Conservation (phyloP, 2,113 vertebrate genomes). For the Dendrocopos noguchii region DNA sequence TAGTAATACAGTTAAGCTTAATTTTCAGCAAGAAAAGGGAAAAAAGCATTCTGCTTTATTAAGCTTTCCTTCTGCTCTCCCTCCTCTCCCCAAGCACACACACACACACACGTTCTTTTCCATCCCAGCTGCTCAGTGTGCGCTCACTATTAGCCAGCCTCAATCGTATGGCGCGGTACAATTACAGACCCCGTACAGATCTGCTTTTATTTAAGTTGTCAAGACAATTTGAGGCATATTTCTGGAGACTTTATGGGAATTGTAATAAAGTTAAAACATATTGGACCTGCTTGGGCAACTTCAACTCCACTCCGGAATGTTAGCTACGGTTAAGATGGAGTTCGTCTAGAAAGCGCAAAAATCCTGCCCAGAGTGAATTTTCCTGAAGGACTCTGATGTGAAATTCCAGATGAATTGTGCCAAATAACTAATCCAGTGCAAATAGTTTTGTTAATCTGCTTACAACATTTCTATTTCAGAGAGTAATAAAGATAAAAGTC, state of each 20-base stretch:
- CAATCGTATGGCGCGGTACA: conserved; percentile 17
- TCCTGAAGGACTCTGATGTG: not conserved
- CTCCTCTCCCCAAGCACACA: not conserved
- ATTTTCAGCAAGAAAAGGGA: not conserved
- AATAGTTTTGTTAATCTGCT: not conserved
- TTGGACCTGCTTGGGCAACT: not conserved
- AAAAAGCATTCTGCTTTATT: not conserved
- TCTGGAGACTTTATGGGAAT: conserved; percentile 9
- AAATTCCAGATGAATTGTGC: not conserved
- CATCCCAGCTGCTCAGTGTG: conserved; percentile 38
- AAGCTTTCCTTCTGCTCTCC: conserved; percentile 11
- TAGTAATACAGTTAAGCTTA: not conserved
- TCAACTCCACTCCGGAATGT: not conserved
- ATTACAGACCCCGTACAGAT: conserved; percentile 43
- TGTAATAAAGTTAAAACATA: conserved; percentile 15
- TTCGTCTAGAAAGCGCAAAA: not conserved
- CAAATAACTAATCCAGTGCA: not conserved
- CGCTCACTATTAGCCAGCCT: conserved; percentile 31
- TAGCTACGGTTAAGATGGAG: not conserved
- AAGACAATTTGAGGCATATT: conserved; percentile 41
- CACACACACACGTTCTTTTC: not conserved
- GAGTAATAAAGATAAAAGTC: not conserved
- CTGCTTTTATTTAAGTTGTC: conserved; percentile 65
- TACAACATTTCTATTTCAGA: not conserved
- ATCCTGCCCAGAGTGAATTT: conserved; percentile 4